Evolutionary conservation across 2,113 vertebrate genomes (phyloP), one percentile per base, ranked within the genome.

Genomic region (Eublepharis macularius): DNA sequence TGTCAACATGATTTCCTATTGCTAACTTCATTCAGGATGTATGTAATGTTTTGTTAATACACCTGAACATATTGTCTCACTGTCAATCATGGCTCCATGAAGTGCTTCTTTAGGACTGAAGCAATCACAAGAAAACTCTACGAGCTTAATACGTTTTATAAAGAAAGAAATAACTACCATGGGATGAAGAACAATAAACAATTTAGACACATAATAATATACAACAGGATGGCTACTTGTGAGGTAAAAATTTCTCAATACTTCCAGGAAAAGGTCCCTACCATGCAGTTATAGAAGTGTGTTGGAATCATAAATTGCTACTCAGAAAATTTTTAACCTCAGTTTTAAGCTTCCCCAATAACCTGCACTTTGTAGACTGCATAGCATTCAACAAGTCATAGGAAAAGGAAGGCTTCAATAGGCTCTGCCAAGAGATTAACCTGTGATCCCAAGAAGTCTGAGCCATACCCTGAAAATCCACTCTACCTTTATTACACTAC

Each of bases 381-480:
- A 75, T 19, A 13, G 43, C 32, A 66, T 81, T 68, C 13, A 69
- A 19, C 17, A 34, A 74, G 13, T 41, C 74, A 39, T 1, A 7
- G 41, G 81, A 89, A 60, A 36, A 74, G 1, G 12, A 43, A 86
- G 21, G 2, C 43, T 81, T 84, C 69, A 84, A 34, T 75, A 26
- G 81, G 65, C 29, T 1, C 60, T 78, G 81, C 6, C 51, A 89
- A 57, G 41, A 76, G 57, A 32, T 80, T 26, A 82, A n/a, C 80
- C 66, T 70, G 13, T 36, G 7, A 6, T 83, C 80, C 63, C 51
- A 85, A 81, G 79, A 88, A 87, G 89, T 72, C 8, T 85, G 60
- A 81, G 10, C 36, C 12, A 68, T 14, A 45, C 72, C 79, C 26
- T 82, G 43, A 32, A 68, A 74, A 68, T 47, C n/a, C 72, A 84